These are phyloP conservation scores for Drosophila dives DNA, from an alignment of 2,888 invertebrate species.

Conservation along the genomic window DNA sequence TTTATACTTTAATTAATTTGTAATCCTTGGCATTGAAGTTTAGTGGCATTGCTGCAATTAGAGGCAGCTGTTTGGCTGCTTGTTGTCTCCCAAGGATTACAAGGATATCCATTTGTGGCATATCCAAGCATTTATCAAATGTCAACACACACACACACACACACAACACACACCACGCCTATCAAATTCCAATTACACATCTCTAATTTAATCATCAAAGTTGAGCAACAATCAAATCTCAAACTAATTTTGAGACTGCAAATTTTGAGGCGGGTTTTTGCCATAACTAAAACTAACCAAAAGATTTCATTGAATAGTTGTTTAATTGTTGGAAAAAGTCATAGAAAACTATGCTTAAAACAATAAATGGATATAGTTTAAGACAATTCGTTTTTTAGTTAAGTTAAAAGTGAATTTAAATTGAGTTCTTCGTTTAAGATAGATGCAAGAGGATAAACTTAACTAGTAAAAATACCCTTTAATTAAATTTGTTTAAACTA, in stretches of 20 bases:
- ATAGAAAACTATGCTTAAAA: not conserved
- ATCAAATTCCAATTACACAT: constrained; percentile 66
- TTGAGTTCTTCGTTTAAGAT: not conserved
- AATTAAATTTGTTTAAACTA: not conserved
- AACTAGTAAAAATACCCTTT: not conserved
- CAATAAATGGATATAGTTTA: not conserved
- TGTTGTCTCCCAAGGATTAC: constrained; percentile 59
- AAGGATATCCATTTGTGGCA: constrained; percentile 45
- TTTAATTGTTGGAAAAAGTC: not conserved
- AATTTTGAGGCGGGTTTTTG: too few species aligned
- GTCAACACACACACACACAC: constrained; percentile 20
- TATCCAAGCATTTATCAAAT: constrained; percentile 57
- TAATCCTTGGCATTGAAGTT: constrained; percentile 66
- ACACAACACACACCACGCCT: constrained; percentile 6
- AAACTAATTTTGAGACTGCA: not conserved
- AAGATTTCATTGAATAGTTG: not conserved
- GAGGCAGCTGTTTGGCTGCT: constrained; percentile 45
- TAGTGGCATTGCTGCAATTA: constrained; percentile 55
- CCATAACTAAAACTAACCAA: not conserved
- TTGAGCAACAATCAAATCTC: constrained; percentile 19
- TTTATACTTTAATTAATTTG: constrained; percentile 74
- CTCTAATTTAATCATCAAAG: constrained; percentile 68
- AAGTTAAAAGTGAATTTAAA: not conserved
- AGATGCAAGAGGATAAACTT: not conserved
- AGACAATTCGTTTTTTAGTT: not conserved